Evolutionary conservation across 2,888 invertebrate genomes (phyloP).

Genomic region (Aporophyla lueneburgensis): DNA sequence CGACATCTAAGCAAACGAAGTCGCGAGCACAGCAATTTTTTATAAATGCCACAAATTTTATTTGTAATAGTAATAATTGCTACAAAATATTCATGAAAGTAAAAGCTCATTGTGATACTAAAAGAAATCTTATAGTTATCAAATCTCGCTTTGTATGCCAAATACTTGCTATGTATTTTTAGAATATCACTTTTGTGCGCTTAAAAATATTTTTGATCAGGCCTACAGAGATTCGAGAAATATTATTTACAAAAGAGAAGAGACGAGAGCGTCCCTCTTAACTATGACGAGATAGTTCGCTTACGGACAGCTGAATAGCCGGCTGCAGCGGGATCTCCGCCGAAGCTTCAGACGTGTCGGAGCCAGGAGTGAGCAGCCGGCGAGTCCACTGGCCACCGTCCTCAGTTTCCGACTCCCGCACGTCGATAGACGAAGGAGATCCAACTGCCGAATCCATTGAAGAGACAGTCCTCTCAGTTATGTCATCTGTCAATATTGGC

Average conservation of each 20-base stretch:
- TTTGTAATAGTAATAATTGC: not conserved
- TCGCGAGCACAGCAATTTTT: conserved; percentile 3
- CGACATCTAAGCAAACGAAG: no score
- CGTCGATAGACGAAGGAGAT: conserved; percentile 78
- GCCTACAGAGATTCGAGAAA: conserved; percentile 52
- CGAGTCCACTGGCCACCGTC: conserved; percentile 80
- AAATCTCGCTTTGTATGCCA: not conserved
- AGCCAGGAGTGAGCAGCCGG: conserved; percentile 81
- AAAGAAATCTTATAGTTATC: conserved; percentile 1
- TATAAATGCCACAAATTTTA: conserved; percentile 34
- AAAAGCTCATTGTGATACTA: not conserved
- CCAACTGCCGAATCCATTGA: conserved; percentile 78
- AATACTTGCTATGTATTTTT: conserved; percentile 2
- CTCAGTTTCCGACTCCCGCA: conserved; percentile 78
- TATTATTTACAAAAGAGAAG: conserved; percentile 51
- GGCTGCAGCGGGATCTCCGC: conserved; percentile 87
- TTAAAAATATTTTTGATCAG: not conserved
- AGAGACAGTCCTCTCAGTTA: conserved; percentile 76
- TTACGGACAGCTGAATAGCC: conserved; percentile 81
- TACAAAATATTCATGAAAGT: conserved; percentile 3
- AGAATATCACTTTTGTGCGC: conserved; percentile 15
- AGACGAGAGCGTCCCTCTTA: conserved; percentile 65
- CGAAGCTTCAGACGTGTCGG: conserved; percentile 84
- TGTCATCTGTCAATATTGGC: conserved; percentile 86
- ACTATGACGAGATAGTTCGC: conserved; percentile 79